Base-by-base conservation (phyloP, 2,797 vertebrate genomes). In the Acomys russatus region DNA sequence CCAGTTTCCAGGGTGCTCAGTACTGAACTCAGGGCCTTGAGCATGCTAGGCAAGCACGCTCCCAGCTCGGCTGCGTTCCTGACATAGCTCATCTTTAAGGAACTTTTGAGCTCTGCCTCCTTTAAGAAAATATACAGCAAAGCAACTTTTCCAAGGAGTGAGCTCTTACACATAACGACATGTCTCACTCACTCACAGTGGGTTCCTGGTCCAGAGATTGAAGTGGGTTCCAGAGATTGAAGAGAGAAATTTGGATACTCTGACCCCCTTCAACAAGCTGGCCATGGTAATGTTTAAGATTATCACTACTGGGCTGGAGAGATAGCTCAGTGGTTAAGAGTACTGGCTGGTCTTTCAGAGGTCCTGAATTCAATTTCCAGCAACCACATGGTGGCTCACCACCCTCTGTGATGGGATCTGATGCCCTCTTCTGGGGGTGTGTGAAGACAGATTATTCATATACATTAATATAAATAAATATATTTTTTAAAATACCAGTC, bases 201-300 rank as follows among this genome's bases (percentile, higher is more conserved):
- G 68, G 9, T 33, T 88, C 95, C 84, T 74, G 35, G 33, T 51
- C 56, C 68, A 44, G 49, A 28, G 12, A 74, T 8, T 30, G 22
- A 68, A 33, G 12, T n/a, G n/a, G n/a, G n/a, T n/a, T 51, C 56
- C 68, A 44, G 49, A 28, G 12, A 74, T 8, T 30, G 22, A 68
- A 33, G 12, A 20, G 2, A 54, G 12, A 44, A 82, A 9, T 3
- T 54, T 3, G 51, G 44, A 64, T 22, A 38, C 20, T 83, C 11
- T 3, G 51, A 15, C 61, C 54, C 38, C 85, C 54, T 93, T 82
- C 9, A 91, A 68, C 59, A 91, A 90, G 84, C 35, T 94, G 76
- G 63, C 70, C 68, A 64, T 54, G 63, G 25, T 54, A 54, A 70
- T 74, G 9, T 84, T 84, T 33, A 66, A 49, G 28, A 84, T 22